A percentile compares a stretch with the other conserved stretches of the same genome.
phyloP scores from a whole-genome alignment of 1,140 invertebrate genomes.

The Macrotrachela quadricornifera region DNA sequence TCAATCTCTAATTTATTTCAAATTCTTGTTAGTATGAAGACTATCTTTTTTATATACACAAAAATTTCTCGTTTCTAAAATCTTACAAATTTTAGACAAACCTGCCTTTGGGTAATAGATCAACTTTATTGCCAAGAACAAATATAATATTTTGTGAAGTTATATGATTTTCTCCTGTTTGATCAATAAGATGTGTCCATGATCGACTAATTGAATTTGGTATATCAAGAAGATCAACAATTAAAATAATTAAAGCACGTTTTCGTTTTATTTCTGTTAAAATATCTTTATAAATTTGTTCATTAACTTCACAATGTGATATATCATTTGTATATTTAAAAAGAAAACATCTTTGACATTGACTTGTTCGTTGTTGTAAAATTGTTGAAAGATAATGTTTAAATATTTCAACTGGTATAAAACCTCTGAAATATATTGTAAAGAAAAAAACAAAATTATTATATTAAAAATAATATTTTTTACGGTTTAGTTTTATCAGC shows the following conservation, averaged over 20 bases:
- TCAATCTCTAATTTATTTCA: too few species aligned
- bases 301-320: constrained; percentile 52
- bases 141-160: constrained; percentile 31
- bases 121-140: constrained; percentile 78
- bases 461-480: constrained; percentile 55
- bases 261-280: constrained; percentile 36
- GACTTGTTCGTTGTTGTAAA: constrained; percentile 38
- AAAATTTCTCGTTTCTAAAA: too few species aligned
- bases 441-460: constrained; percentile 17
- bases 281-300: constrained; percentile 56
- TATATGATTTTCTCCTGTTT: constrained; percentile 17
- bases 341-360: constrained; percentile 70
- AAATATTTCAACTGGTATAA: too few species aligned
- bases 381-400: constrained; percentile 16
- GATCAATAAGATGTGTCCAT: constrained; percentile 14
- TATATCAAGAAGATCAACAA: constrained; percentile 74
- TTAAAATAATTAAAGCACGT: constrained; percentile 47
- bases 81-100: too few species aligned
- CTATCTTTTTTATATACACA: too few species aligned
- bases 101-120: constrained; percentile 48
- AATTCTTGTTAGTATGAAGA: too few species aligned
- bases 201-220: constrained; percentile 50
- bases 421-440: too few species aligned
- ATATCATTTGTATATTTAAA: constrained; percentile 56
- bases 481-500: constrained; percentile 36